These are phyloP conservation scores for Micrasema minimum DNA, from an alignment of 1,140 invertebrate species.

Conservation along the genomic window DNA sequence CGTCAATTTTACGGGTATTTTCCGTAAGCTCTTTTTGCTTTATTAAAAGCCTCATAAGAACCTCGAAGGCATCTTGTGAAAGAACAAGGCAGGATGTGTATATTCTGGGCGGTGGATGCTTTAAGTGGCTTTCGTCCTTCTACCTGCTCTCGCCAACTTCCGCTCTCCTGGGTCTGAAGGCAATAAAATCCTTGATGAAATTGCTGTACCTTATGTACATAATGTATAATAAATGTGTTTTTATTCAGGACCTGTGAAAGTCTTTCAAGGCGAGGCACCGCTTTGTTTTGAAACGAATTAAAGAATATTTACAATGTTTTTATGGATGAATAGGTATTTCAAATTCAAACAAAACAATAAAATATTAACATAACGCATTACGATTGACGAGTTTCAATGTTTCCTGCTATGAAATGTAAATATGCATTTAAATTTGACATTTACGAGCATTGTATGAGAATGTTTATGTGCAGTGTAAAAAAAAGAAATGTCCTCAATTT, in stretches of 20 bases:
- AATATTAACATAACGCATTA: too few species aligned
- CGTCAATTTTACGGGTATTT: background rate
- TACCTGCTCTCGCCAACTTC: constrained; percentile 37
- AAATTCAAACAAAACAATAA: too few species aligned
- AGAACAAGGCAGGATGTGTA: constrained; percentile 31
- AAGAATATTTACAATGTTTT: too few species aligned
- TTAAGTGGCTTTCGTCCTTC: constrained; percentile 38
- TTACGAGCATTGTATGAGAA: too few species aligned
- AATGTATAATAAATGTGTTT: background rate
- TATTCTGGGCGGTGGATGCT: constrained; percentile 41
- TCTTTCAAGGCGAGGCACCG: background rate
- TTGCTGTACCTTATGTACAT: background rate
- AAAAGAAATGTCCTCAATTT: too few species aligned
- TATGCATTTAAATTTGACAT: too few species aligned
- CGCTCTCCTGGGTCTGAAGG: constrained; percentile 29
- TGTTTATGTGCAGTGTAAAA: too few species aligned
- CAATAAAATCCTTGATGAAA: constrained; percentile 32
- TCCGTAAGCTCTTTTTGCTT: background rate
- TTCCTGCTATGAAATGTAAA: too few species aligned
- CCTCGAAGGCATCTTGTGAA: constrained; percentile 15
- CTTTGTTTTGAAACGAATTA: too few species aligned
- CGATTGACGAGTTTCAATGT: too few species aligned
- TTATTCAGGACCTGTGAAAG: background rate
- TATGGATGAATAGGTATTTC: too few species aligned
- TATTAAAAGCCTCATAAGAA: constrained; percentile 41